Evolutionary conservation across 1,140 invertebrate species (phyloP).

Genomic region (Phthorimaea operculella): DNA sequence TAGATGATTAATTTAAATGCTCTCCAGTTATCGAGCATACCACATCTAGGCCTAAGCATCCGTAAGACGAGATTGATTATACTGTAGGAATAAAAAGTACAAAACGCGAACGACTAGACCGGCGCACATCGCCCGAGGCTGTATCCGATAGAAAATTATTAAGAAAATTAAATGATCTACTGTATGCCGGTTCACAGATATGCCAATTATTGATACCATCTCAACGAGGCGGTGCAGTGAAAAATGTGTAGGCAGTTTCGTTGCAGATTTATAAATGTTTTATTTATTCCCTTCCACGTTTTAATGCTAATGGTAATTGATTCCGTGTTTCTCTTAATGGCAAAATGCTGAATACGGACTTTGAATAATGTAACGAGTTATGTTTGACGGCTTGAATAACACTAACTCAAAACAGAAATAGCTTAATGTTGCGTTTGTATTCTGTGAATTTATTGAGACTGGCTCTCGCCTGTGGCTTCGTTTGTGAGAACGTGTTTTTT

Average conservation of each 20-base stretch:
- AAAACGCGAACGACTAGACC: slow-evolving; percentile 42
- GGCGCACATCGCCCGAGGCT: slow-evolving; percentile 37
- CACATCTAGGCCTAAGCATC: slow-evolving; percentile 32
- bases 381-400: slow-evolving; percentile 1
- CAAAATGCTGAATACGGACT: slow-evolving; percentile 4
- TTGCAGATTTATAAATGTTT: slow-evolving; percentile 43
- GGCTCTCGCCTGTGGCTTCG: not conserved
- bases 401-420: not conserved
- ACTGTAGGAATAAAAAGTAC: slow-evolving; percentile 44
- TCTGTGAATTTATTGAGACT: not conserved
- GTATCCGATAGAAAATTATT: slow-evolving; percentile 64
- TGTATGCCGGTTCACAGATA: slow-evolving; percentile 49
- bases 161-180: slow-evolving; percentile 68
- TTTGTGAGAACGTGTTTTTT: not conserved
- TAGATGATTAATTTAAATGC: slow-evolving; percentile 4
- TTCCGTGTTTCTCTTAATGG: slow-evolving; percentile 33
- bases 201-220: slow-evolving; percentile 62
- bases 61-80: slow-evolving; percentile 54
- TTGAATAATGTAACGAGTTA: slow-evolving; percentile 1
- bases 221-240: slow-evolving; percentile 30
- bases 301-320: slow-evolving; percentile 49
- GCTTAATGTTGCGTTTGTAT: not conserved
- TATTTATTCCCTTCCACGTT: slow-evolving; percentile 31
- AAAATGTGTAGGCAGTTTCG: slow-evolving; percentile 52
- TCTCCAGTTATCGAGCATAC: slow-evolving; percentile 9